Conservation (phyloP, 2,113 vertebrate genomes). For the Cynocephalus volans region DNA sequence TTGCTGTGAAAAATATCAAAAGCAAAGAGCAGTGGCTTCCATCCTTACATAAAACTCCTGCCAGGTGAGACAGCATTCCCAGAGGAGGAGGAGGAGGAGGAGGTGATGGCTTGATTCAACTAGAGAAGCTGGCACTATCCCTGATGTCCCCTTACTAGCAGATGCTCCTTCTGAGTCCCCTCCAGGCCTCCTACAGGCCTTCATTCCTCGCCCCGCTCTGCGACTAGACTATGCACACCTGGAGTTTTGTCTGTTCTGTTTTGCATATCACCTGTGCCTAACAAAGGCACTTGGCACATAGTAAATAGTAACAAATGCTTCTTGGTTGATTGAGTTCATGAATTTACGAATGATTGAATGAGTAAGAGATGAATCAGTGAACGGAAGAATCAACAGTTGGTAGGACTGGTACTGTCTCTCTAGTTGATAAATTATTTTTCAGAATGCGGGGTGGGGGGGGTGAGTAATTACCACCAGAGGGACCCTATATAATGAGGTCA, state of each 20-base stretch:
- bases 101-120: background rate
- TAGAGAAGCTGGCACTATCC: background rate
- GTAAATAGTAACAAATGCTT: background rate
- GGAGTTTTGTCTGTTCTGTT: background rate
- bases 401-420: background rate
- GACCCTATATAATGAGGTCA: background rate
- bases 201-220: background rate
- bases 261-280: background rate
- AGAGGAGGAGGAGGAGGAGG: background rate
- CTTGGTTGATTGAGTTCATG: background rate
- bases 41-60: background rate
- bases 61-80: background rate
- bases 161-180: background rate
- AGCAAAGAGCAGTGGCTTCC: slow-evolving; percentile 18
- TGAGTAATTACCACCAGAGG: background rate
- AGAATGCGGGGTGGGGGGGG: background rate
- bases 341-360: background rate
- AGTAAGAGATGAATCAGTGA: background rate
- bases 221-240: background rate
- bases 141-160: background rate
- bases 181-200: background rate
- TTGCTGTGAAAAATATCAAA: slow-evolving; percentile 8
- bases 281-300: background rate
- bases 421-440: background rate
- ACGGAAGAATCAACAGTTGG: background rate